Conservation (phyloP, 2,888 invertebrate species). For the Fissipunctia ypsillon region DNA sequence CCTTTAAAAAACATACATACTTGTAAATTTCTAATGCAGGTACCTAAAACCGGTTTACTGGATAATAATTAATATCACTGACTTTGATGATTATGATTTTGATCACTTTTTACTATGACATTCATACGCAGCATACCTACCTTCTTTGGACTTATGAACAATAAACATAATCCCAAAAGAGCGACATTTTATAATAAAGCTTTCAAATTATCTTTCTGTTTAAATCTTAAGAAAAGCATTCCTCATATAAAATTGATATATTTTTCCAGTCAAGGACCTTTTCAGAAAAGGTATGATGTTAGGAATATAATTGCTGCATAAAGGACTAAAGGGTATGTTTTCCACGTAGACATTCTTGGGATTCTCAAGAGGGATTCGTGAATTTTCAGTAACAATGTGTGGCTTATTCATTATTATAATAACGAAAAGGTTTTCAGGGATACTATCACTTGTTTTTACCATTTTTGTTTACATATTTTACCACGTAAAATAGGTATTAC, state of each 20-base stretch:
- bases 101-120: not conserved
- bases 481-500: not conserved
- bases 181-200: not conserved
- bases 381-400: constrained; percentile 15
- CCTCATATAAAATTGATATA: constrained; percentile 35
- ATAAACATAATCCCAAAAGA: not conserved
- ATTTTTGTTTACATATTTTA: not conserved
- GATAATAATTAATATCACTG: not conserved
- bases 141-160: not conserved
- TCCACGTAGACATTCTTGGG: constrained; percentile 33
- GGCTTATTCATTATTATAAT: constrained; percentile 20
- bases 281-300: constrained; percentile 19
- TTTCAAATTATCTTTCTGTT: not conserved
- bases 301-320: constrained; percentile 29
- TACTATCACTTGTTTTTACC: not conserved
- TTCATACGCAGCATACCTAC: not conserved
- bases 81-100: not conserved
- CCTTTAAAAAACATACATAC: not conserved
- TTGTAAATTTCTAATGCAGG: not conserved
- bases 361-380: constrained; percentile 2
- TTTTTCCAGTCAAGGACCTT: constrained; percentile 41
- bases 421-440: constrained; percentile 1
- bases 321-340: constrained; percentile 14
- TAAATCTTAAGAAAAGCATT: not conserved
- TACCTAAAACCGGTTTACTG: not conserved